Conservation (phyloP, 2,797 vertebrate species). For the Gymnodraco acuticeps region DNA sequence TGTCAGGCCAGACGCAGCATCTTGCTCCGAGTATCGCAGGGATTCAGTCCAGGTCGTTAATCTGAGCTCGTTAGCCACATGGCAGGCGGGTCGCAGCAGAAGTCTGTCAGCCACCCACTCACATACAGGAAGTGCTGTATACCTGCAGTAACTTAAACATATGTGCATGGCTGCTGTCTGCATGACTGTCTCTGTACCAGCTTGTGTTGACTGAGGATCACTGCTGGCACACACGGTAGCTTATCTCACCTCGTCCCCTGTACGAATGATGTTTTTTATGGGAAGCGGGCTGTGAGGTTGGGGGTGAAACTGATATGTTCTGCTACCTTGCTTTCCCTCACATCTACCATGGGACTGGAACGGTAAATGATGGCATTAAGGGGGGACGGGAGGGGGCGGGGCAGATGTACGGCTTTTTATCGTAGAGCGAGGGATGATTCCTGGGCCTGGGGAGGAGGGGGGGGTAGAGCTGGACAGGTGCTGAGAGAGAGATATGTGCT, state of each 20-base stretch:
- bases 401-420: slow-evolving; percentile 64
- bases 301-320: slow-evolving; percentile 65
- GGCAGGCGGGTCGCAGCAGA: slow-evolving; percentile 46
- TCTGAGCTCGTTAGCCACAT: slow-evolving; percentile 78
- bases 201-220: slow-evolving; percentile 48
- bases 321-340: slow-evolving; percentile 59
- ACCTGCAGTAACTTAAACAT: slow-evolving; percentile 6
- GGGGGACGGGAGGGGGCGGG: slow-evolving; percentile 45
- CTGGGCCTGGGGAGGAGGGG: slow-evolving; percentile 24
- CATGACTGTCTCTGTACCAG: slow-evolving; percentile 23
- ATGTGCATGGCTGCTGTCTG: slow-evolving; percentile 12
- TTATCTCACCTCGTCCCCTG: slow-evolving; percentile 51
- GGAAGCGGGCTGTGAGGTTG: slow-evolving; percentile 26
- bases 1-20: slow-evolving; percentile 67
- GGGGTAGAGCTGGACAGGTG: slow-evolving; percentile 69
- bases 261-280: slow-evolving; percentile 57
- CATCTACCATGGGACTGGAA: slow-evolving; percentile 64
- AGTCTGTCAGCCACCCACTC: slow-evolving; percentile 27
- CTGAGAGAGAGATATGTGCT: slow-evolving; percentile 77
- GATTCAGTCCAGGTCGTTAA: slow-evolving; percentile 74
- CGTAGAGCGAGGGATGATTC: slow-evolving; percentile 67
- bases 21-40: slow-evolving; percentile 61
- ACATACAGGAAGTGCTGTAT: slow-evolving; percentile 1
- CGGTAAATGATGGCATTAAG: slow-evolving; percentile 74
- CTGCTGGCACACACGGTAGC: slow-evolving; percentile 40